A percentile compares a stretch with the other conserved stretches of the same genome.
phyloP scores from a whole-genome alignment of 2,888 invertebrate species.

The Adineta ricciae region DNA sequence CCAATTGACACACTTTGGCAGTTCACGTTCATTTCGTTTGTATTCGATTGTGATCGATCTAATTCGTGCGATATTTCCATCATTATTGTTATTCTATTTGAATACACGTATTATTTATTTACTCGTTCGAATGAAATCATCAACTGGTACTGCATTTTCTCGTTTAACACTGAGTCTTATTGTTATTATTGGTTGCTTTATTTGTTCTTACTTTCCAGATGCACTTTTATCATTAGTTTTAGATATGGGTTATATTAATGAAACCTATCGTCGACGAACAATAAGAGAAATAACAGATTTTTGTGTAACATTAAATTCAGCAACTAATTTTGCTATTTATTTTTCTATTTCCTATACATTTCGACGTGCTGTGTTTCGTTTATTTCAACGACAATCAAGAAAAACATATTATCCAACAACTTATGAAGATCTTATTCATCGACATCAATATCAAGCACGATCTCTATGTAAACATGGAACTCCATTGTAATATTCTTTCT shows the following conservation, averaged over 20 bases:
- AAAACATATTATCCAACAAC: not conserved
- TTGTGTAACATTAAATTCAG: constrained; percentile 31
- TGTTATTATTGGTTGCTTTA: constrained; percentile 30
- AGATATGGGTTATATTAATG: constrained; percentile 30
- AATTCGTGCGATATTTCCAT: constrained; percentile 28
- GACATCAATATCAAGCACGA: too few species aligned
- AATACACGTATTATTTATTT: constrained; percentile 26
- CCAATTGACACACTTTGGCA: not conserved
- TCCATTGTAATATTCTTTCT: too few species aligned
- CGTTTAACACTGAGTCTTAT: constrained; percentile 29
- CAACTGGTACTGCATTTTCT: constrained; percentile 11
- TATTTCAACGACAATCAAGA: not conserved
- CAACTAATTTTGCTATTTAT: constrained; percentile 32
- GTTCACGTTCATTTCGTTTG: not conserved
- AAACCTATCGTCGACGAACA: constrained; percentile 21
- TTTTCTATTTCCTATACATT: constrained; percentile 29
- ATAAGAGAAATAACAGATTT: constrained; percentile 31
- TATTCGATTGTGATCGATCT: not conserved
- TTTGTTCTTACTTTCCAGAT: constrained; percentile 31
- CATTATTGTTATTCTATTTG: constrained; percentile 24
- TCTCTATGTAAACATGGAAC: not conserved
- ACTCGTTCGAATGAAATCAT: constrained; percentile 24
- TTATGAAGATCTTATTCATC: not conserved
- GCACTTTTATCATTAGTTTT: constrained; percentile 29
- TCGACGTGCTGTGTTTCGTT: not conserved